A percentile compares a stretch with the other conserved stretches of the same genome.
Conservation (phyloP, 2,888 invertebrate species). For the Phyllotreta striolata region DNA sequence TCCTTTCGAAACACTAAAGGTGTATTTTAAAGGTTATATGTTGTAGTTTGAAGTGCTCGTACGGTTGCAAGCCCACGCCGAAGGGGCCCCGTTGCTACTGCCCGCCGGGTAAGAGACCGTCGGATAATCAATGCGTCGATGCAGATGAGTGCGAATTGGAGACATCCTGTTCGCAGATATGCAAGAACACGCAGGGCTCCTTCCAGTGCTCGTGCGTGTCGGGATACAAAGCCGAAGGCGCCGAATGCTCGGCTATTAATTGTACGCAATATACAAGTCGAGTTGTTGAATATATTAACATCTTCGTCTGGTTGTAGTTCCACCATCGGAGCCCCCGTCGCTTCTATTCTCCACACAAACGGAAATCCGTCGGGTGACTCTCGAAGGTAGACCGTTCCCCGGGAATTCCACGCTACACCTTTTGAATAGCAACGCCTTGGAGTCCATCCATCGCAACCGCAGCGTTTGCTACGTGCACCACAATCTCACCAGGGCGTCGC, state of each 20-base stretch:
- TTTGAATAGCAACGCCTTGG: constrained; percentile 64
- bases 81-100: constrained; percentile 80
- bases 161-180: constrained; percentile 77
- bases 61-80: constrained; percentile 75
- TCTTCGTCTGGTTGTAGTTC: constrained; percentile 66
- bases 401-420: constrained; percentile 59
- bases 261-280: too few relatives aligned
- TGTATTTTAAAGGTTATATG: too few relatives aligned
- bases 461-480: constrained; percentile 78
- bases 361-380: constrained; percentile 70
- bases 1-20: too few relatives aligned
- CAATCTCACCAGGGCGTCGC: constrained; percentile 63
- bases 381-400: constrained; percentile 64
- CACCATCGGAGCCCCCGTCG: constrained; percentile 68
- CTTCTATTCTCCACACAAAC: constrained; percentile 74
- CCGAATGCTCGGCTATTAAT: constrained; percentile 73
- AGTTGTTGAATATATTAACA: too few relatives aligned
- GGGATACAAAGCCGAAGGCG: constrained; percentile 71
- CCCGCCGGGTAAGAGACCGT: constrained; percentile 70
- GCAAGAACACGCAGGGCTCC: constrained; percentile 72
- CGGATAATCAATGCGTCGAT: constrained; percentile 73
- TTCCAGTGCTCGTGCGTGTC: constrained; percentile 76
- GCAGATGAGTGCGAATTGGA: constrained; percentile 79
- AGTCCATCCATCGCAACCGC: constrained; percentile 73
- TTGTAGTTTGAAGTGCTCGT: constrained; percentile 54